These are phyloP conservation scores for Pimpla rufipes DNA, from an alignment of 2,888 invertebrate species.

Conservation along the genomic window DNA sequence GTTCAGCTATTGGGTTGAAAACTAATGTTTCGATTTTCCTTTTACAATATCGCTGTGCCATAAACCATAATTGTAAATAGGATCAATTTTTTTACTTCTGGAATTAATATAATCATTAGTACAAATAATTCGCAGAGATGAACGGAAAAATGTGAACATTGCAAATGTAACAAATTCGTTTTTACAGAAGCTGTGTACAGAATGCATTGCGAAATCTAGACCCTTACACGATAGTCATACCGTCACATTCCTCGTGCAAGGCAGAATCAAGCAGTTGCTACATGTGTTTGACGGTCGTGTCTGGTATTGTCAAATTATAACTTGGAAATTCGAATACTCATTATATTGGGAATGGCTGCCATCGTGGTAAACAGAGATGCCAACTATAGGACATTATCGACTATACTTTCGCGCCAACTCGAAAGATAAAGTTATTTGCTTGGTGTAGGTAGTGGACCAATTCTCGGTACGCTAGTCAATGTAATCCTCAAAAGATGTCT, in stretches of 20 bases:
- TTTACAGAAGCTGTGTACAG: too few relatives aligned
- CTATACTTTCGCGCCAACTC: slow-evolving; percentile 37
- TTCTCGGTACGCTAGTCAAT: neutral
- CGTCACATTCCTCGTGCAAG: neutral
- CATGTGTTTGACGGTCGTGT: neutral
- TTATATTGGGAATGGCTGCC: neutral
- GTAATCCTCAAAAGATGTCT: slow-evolving; percentile 8
- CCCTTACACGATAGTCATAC: too few relatives aligned
- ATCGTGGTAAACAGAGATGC: slow-evolving; percentile 19
- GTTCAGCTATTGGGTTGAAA: too few relatives aligned
- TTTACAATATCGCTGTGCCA: too few relatives aligned
- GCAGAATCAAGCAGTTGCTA: neutral
- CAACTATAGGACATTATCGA: slow-evolving; percentile 9
- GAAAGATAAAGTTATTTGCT: slow-evolving; percentile 27
- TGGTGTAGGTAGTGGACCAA: slow-evolving; percentile 7
- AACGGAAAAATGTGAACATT: too few relatives aligned
- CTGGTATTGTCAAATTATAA: slow-evolving; percentile 47
- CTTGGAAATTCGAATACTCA: slow-evolving; percentile 24
- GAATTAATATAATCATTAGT: too few relatives aligned
- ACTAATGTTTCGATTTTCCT: too few relatives aligned
- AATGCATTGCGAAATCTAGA: too few relatives aligned
- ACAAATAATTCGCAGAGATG: too few relatives aligned
- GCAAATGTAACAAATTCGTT: too few relatives aligned
- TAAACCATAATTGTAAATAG: too few relatives aligned
- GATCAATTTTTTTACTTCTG: too few relatives aligned